Percentiles rank a stretch among this genome's conserved stretches.
phyloP scores from a whole-genome alignment of 2,888 invertebrate genomes.

The Camponotus fellah region DNA sequence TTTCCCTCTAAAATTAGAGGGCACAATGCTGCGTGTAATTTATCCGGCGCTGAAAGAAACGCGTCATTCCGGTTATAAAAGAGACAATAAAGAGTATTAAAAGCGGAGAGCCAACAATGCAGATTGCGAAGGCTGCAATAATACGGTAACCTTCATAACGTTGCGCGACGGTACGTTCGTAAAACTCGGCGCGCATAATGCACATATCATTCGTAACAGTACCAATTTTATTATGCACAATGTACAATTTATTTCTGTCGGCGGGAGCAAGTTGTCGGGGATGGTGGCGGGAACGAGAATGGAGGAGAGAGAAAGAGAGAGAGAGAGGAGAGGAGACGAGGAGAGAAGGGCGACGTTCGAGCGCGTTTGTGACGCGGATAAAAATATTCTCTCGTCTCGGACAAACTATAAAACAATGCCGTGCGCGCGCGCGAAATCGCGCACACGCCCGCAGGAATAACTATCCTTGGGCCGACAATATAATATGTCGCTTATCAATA shows the following conservation, averaged over 20 bases:
- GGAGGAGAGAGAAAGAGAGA: conserved; percentile 5
- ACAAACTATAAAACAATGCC: conserved; percentile 46
- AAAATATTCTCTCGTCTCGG: conserved; percentile 52
- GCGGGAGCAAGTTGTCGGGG: conserved; percentile 34
- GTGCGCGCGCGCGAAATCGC: conserved; percentile 35
- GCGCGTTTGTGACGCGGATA: conserved; percentile 43
- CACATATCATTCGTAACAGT: conserved; percentile 73
- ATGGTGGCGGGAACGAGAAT: not conserved
- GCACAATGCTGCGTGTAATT: conserved; percentile 77
- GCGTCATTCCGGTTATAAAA: conserved; percentile 78
- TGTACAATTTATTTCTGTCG: conserved; percentile 71
- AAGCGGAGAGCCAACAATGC: conserved; percentile 77
- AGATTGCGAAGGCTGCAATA: conserved; percentile 78
- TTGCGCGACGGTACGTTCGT: conserved; percentile 65
- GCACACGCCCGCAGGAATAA: conserved; percentile 55
- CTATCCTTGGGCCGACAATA: conserved; percentile 64
- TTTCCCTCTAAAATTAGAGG: conserved; percentile 74
- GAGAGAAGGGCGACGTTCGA: conserved; percentile 32
- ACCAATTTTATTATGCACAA: conserved; percentile 74
- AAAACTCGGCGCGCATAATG: conserved; percentile 71
- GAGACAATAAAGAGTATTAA: conserved; percentile 79
- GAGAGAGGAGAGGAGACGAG: not conserved
- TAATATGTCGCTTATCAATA: conserved; percentile 66
- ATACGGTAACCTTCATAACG: conserved; percentile 77
- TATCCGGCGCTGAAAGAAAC: conserved; percentile 77